Evolutionary conservation across 2,797 vertebrate species (phyloP).

Genomic region (Urosaurus nigricauda): DNA sequence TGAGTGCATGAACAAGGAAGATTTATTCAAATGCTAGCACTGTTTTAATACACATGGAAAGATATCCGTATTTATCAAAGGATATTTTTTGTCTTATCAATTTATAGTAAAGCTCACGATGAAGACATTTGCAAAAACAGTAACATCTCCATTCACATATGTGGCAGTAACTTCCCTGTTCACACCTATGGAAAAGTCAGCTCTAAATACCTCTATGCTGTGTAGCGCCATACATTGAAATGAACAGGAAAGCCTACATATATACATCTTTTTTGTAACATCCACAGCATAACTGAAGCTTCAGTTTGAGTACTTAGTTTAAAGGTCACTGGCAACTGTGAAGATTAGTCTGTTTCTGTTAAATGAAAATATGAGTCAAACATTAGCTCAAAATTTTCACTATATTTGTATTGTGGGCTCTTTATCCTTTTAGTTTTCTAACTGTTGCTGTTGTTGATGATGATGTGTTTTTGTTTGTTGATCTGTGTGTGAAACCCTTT

Average conservation of each 20-base stretch:
- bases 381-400: neutral
- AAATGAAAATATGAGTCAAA: neutral
- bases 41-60: neutral
- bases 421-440: slow-evolving; percentile 33
- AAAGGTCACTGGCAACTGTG: too few relatives aligned
- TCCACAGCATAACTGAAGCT: neutral
- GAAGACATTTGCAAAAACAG: neutral
- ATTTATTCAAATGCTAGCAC: neutral
- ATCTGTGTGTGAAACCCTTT: neutral
- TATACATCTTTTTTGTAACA: neutral
- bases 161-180: neutral
- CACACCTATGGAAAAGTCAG: too few relatives aligned
- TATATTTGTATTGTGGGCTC: neutral
- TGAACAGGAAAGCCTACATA: neutral
- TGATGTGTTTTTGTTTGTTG: too few relatives aligned
- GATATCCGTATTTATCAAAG: neutral
- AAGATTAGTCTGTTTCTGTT: neutral
- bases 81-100: too few relatives aligned
- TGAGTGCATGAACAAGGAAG: neutral
- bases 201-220: neutral
- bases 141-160: neutral
- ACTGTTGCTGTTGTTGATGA: neutral
- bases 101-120: too few relatives aligned
- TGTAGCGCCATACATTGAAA: neutral
- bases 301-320: neutral